These are phyloP conservation scores for Siphamia tubifer DNA, from an alignment of 2,113 vertebrate genomes.

Conservation along the genomic window DNA sequence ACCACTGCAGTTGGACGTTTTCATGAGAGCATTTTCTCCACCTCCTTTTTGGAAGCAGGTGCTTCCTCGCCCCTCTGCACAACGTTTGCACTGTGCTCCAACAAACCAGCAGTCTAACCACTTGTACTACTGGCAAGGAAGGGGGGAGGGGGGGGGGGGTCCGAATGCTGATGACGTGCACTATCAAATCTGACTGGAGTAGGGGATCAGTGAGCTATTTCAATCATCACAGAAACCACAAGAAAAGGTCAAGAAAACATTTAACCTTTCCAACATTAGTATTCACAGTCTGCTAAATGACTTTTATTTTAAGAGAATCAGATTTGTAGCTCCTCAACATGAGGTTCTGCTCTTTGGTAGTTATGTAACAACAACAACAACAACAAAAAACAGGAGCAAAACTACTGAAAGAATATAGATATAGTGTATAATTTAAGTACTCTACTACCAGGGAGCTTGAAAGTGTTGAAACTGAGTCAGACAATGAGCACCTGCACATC, in stretches of 20 bases:
- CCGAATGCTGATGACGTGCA: slow-evolving; percentile 57
- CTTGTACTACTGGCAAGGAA: slow-evolving; percentile 50
- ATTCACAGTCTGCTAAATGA: not conserved
- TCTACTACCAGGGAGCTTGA: not conserved
- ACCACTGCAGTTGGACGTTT: slow-evolving; percentile 69
- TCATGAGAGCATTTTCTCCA: slow-evolving; percentile 75
- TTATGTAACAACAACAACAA: slow-evolving; percentile 8
- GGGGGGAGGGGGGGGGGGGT: slow-evolving; percentile 1
- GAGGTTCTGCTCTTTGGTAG: not conserved
- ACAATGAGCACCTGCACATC: not conserved
- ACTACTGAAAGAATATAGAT: not conserved
- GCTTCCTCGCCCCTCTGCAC: slow-evolving; percentile 82
- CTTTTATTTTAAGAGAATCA: not conserved
- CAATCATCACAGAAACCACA: slow-evolving; percentile 1
- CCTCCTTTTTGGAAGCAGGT: slow-evolving; percentile 86
- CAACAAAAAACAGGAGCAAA: not conserved
- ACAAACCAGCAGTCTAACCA: slow-evolving; percentile 72
- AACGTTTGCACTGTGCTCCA: slow-evolving; percentile 62
- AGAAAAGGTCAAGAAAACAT: too few relatives aligned
- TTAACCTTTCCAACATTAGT: not conserved
- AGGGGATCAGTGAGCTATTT: slow-evolving; percentile 19
- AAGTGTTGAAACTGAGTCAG: not conserved
- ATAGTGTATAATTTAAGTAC: not conserved
- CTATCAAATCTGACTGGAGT: slow-evolving; percentile 56
- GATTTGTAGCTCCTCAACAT: not conserved